A percentile compares a stretch with the other conserved stretches of the same genome.
Conservation (phyloP, 2,888 invertebrate genomes). For the Xestia xanthographa region DNA sequence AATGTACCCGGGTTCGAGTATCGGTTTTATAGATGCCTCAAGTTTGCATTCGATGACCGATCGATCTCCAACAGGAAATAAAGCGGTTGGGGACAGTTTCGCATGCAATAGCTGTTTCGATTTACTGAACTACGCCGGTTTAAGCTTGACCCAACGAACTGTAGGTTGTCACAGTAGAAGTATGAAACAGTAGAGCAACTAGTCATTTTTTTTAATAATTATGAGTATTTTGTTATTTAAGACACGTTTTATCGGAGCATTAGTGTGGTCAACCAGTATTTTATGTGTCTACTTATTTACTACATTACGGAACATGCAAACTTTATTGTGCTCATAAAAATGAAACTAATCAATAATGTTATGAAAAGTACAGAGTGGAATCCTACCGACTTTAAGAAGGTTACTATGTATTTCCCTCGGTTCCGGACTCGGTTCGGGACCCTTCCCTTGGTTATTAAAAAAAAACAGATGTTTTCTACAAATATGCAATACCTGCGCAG, state of each 20-base stretch:
- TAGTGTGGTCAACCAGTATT: background rate
- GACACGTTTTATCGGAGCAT: background rate
- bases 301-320: background rate
- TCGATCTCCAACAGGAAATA: constrained; percentile 47
- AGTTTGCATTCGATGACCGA: constrained; percentile 41
- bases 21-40: constrained; percentile 19
- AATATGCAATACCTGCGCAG: no score
- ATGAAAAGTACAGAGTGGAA: background rate
- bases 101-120: constrained; percentile 42
- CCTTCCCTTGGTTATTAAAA: no score
- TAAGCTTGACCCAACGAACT: constrained; percentile 37
- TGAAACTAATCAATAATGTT: no score
- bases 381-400: no score
- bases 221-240: background rate
- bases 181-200: background rate
- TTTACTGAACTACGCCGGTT: constrained; percentile 23
- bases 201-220: background rate
- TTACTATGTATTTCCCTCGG: no score
- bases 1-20: constrained; percentile 1
- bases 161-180: background rate
- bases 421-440: no score
- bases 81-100: constrained; percentile 45
- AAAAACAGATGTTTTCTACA: no score
- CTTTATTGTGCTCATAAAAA: background rate
- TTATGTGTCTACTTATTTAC: background rate